Base-by-base conservation (phyloP, 2,113 vertebrate species). In the Phylloscopus whistleri region DNA sequence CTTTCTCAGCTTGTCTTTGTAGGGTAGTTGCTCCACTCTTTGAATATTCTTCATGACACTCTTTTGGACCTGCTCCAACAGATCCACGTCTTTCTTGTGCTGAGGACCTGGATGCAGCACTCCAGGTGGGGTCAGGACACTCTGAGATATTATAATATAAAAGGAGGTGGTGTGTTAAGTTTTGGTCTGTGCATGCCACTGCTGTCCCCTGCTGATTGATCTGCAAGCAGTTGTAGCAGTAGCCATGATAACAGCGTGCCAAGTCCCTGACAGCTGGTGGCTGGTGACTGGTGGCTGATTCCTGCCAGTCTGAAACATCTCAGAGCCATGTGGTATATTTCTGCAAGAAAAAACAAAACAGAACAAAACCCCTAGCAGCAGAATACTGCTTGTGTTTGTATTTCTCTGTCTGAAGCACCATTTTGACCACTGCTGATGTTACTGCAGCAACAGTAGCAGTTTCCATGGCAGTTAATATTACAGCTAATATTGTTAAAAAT, bases 401-500 rank as follows among this genome's bases (percentile, higher is more conserved):
- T 84, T 95, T 87, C 44, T 59, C 13, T 76, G 37, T 66, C 76
- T 67, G 48, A 63, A 91, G 62, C 60, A 48, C n/a, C 2, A 4
- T 84, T 89, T 63, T 91, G 66, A 87, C 62, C 59, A 59, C 51
- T 70, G 79, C 51, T 84, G 79, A 30, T 85, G 73, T 67, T 79
- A 74, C 58, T 80, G 79, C 72, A 90, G 82, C 82, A 86, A 35
- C 33, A 59, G 53, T 72, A 15, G 2, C 62, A 51, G 86, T 94
- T 97, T 88, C 90, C 86, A 90, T 86, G 87, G 92, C 86, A 95
- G 79, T 86, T 86, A 94, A 92, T 91, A 68, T 77, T 78, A 41
- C 37, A 62, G 53, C n/a, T 94, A 94, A 86, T 90, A 43, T 31
- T 62, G 59, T 77, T 93, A 66, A 90, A 94, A 88, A 62, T 46